Evolutionary conservation across 2,797 vertebrate species (phyloP), one percentile per base, ranked within the genome.

Genomic region (Lagothrix lagotricha): DNA sequence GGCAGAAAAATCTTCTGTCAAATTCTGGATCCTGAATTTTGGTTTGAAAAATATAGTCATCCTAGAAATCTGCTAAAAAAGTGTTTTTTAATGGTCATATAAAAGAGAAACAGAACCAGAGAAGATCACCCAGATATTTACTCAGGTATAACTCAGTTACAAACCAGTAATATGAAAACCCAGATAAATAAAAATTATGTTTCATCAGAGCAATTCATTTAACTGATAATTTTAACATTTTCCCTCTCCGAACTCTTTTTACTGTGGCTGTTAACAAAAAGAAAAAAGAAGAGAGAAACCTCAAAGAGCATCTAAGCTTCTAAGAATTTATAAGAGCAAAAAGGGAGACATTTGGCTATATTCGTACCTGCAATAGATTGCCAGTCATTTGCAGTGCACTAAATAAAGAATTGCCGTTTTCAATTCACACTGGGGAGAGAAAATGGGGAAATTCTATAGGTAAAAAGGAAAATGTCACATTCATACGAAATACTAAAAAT

Each of bases 381-480:
- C 44, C 85, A 93, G 90, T 93, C 96, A 95, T 95, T 96, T 96
- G 82, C 85, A 93, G 84, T 19, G 70, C 79, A 57, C 87, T 84
- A 85, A 86, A 97, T 88, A 96, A 96, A 96, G 85, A 95, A 86
- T 58, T 50, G 61, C 82, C 36, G 0, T 91, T 96, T 97, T 97
- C 96, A 67, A n/a, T 84, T 96, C 95, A 95, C 79, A 94, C 77
- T 64, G 24, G 84, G 79, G 83, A 97, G 75, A 95, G 36, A 92
- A 79, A 93, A 93, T 41, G 17, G 82, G 22, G 19, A 81, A 64
- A 93, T 95, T 96, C 95, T 96, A 90, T 54, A 94, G 95, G 90
- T 91, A 96, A 93, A 96, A 93, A 83, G 92, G 70, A 80, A 97
- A 98, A 97, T 97, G 88, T 96, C 97, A 96, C 89, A 97, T 96